Base-by-base conservation (phyloP, 2,888 invertebrate species). In the Mesochorus sp. region DNA sequence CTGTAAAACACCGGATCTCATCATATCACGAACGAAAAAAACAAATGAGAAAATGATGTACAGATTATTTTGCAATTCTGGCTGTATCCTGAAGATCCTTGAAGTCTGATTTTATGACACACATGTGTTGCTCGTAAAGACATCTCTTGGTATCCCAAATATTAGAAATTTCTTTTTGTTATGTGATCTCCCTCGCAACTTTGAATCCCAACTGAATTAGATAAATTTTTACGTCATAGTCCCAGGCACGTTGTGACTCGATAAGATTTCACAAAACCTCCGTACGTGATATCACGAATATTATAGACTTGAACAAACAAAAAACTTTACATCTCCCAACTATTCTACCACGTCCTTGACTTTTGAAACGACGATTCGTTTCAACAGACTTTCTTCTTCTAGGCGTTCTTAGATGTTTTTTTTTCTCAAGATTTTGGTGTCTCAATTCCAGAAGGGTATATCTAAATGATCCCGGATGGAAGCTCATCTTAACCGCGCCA, bases 401-500 rank as follows among this genome's bases (percentile, higher is more conserved):
- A 39, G 14, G 14, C 17, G 47, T 31, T 39, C 28, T 31, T 57
- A 8, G 14, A 42, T 68, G n/a, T n/a, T n/a, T n/a, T n/a, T n/a
- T 21, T 24, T 4, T 12, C 44, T 82, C 86, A 86, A 86, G 85
- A n/a, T n/a, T 85, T 85, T 82, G 84, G 82, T 85, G 85, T 86
- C 85, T 83, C 84, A 84, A 87, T 87, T 82, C n/a, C n/a, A n/a
- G 84, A 80, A 82, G 80, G 76, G 71, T 76, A 80, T 86, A 86
- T 87, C 85, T 86, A 85, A 87, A 87, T 84, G 87, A 86, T 82
- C 76, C 82, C 80, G 82, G 79, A 85, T 83, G 84, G 84, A 83
- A 81, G 66, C 77, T 53, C 64, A 59, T 59, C 64, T 59, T 61
- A 49, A 64, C 34, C 37, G 31, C 26, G 14, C 28, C 44, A 37